Evolutionary conservation across 2,797 vertebrate genomes (phyloP).

Genomic region (Danio jaintianensis): DNA sequence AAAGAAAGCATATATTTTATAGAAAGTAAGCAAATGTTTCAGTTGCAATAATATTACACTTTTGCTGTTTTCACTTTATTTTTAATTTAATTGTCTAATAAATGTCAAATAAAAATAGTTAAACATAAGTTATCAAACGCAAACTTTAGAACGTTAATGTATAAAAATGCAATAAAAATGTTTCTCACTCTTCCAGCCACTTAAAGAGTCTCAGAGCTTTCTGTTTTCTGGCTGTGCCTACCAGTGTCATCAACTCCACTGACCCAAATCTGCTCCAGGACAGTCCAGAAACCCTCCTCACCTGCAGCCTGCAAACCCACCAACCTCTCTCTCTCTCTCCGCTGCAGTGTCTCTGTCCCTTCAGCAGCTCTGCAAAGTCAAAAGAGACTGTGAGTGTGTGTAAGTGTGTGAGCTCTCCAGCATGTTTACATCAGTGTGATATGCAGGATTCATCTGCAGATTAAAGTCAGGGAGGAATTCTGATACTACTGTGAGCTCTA

Average conservation of each 20-base stretch:
- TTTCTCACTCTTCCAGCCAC: not conserved
- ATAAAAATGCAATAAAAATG: too few species aligned
- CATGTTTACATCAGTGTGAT: constrained; percentile 1
- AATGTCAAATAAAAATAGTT: too few species aligned
- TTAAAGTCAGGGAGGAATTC: constrained; percentile 34
- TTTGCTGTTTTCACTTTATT: too few species aligned
- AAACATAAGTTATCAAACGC: too few species aligned
- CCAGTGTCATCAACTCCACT: constrained; percentile 17
- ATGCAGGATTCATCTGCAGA: constrained; percentile 36
- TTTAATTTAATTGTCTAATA: too few species aligned
- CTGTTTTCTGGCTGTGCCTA: not conserved
- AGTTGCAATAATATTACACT: too few species aligned
- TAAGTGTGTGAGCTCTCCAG: constrained; percentile 16
- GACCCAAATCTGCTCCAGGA: constrained; percentile 7
- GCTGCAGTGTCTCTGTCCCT: constrained; percentile 17
- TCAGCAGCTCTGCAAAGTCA: constrained; percentile 19
- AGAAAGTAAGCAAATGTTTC: too few species aligned
- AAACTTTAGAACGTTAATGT: too few species aligned
- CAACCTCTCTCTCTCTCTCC: not conserved
- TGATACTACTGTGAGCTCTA: constrained; percentile 42
- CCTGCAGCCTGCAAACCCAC: not conserved
- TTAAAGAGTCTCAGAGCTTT: not conserved
- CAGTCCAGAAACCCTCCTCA: not conserved
- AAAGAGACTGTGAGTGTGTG: constrained; percentile 27
- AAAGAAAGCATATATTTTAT: too few species aligned